phyloP scores from a whole-genome alignment of 2,888 invertebrate species.

The Tenthredo livida region DNA sequence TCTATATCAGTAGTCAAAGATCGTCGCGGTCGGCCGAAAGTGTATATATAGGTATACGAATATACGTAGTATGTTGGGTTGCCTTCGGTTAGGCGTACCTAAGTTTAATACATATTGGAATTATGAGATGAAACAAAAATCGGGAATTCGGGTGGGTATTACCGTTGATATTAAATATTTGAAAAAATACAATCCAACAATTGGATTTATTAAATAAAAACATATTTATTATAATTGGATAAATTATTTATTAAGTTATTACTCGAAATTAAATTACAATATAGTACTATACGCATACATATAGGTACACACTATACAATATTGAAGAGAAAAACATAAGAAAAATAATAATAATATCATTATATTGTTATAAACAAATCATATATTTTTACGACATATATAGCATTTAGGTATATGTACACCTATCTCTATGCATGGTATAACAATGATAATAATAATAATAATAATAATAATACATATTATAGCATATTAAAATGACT shows the following conservation, averaged over 20 bases:
- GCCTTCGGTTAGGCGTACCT: conserved; percentile 2
- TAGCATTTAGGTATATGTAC: too few species aligned
- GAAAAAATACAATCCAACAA: neutral
- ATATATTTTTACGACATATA: neutral
- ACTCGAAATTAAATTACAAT: too few species aligned
- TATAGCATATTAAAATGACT: neutral
- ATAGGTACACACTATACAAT: too few species aligned
- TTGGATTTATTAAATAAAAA: too few species aligned
- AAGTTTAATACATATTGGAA: too few species aligned
- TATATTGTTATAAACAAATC: neutral
- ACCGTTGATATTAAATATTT: neutral
- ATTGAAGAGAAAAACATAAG: neutral
- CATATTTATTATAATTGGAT: too few species aligned
- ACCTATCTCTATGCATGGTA: neutral
- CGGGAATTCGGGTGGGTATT: too few species aligned
- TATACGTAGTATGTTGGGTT: neutral
- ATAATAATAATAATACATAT: neutral
- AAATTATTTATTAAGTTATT: too few species aligned
- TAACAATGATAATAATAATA: neutral
- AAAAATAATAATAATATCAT: neutral
- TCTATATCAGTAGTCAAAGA: conserved; percentile 21
- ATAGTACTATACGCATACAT: too few species aligned
- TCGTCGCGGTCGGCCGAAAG: neutral
- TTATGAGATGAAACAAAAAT: too few species aligned
- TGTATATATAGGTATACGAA: too few species aligned